Evolutionary conservation across 2,113 vertebrate genomes (phyloP), one percentile per base, ranked within the genome.

Genomic region (Seriola rivoliana): DNA sequence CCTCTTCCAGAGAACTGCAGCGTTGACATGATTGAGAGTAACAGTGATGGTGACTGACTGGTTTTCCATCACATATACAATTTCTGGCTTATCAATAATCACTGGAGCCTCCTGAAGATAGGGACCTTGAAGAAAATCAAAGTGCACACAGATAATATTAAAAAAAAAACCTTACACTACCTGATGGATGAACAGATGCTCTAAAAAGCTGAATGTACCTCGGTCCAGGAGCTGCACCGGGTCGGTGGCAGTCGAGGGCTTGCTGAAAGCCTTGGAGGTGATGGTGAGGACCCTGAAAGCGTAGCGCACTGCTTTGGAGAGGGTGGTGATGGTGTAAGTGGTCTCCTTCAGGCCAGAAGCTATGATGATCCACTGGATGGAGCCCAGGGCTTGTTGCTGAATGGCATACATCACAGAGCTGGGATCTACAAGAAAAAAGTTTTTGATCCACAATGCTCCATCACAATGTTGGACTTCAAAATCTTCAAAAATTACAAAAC

Each of bases 351-450:
- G 92, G 0, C 96, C 96, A 0, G 96, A 94, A 5, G 94, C 97
- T 58, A 99, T 95, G 19, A 95, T 96, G 7, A 95, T 97, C 98
- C 98, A 99, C 91, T 99, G 98, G 60, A 94, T 97, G 0, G 96
- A 97, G 71, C 98, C 98, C 67, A 99, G 80, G 19, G 97, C 96
- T 93, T 99, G 98, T 91, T 99, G 97, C 87, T 99, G 98, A 77
- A 99, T 93, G 1, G 96, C 95, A 14, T 99, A 99, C 81, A 97
- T 97, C 93, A 99, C 86, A 0, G 96, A 94, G 11, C 85, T 94
- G 11, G 96, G 96, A 74, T 99, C 98, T 99, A 93, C 21, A 71
- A 52, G 68, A 83, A 52, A 67, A 71, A 25, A 11, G 13, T 2
- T 46, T 78, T 25, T 70, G 8, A 58, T n/a, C 42, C 9, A 67